Evolutionary conservation across 2,888 invertebrate genomes (phyloP).

Genomic region (Allacma fusca): DNA sequence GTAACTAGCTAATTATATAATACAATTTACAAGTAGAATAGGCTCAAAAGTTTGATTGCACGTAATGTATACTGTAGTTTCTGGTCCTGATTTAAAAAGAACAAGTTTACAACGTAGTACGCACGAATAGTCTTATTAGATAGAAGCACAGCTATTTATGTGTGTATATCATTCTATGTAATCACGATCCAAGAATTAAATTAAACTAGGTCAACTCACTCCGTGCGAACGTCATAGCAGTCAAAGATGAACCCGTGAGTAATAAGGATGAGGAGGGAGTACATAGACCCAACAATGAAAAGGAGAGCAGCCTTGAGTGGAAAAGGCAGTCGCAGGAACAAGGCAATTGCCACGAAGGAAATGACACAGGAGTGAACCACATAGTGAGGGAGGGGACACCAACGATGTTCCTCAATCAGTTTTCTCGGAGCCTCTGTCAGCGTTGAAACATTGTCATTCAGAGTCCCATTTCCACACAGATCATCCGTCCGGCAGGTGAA

Average conservation of each 20-base stretch:
- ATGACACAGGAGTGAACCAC: constrained; percentile 84
- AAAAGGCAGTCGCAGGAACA: constrained; percentile 84
- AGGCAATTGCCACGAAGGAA: constrained; percentile 83
- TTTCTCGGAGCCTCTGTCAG: constrained; percentile 55
- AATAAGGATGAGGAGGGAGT: constrained; percentile 60
- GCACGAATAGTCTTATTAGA: no score
- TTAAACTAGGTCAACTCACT: constrained; percentile 75
- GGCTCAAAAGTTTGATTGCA: no score
- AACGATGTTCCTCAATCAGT: constrained; percentile 56
- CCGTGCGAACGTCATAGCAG: constrained; percentile 80
- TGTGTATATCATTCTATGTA: no score
- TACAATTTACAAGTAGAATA: no score
- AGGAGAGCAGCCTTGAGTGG: constrained; percentile 81
- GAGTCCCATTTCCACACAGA: constrained; percentile 64
- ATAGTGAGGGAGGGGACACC: constrained; percentile 85
- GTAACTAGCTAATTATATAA: no score
- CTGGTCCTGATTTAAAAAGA: no score
- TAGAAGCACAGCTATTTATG: no score
- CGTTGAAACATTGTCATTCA: constrained; percentile 58
- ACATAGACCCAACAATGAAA: constrained; percentile 66
- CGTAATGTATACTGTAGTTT: no score
- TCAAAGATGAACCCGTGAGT: constrained; percentile 78
- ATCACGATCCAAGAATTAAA: no score
- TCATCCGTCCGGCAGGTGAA: constrained; percentile 72
- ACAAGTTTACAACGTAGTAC: no score